A percentile compares a stretch with the other conserved stretches of the same genome.
Evolutionary conservation across 2,797 vertebrate genomes (phyloP).

Genomic region (Chrosomus eos): DNA sequence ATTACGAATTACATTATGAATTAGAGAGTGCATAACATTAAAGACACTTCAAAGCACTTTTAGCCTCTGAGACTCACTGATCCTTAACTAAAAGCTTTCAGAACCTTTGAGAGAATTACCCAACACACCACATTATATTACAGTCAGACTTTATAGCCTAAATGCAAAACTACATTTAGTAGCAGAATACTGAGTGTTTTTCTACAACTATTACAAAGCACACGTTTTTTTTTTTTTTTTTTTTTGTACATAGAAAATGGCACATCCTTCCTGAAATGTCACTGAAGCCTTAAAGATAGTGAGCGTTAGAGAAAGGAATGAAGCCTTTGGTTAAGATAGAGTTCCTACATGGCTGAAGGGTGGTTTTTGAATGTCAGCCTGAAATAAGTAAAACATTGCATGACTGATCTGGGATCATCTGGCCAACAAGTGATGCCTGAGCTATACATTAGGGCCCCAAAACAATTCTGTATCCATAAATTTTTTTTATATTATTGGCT

Average conservation of each 20-base stretch:
- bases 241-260: neutral
- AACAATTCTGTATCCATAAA: neutral
- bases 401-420: conserved; percentile 8
- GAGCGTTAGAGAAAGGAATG: neutral
- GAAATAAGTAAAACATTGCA: neutral
- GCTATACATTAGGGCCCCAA: neutral
- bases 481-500: too few relatives aligned
- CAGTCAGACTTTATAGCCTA: neutral
- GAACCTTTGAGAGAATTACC: conserved; percentile 16
- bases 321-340: neutral
- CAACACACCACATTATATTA: neutral
- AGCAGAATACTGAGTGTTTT: neutral
- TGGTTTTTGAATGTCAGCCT: conserved; percentile 31
- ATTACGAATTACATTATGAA: too few relatives aligned
- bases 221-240: neutral
- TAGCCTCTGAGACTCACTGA: conserved; percentile 10
- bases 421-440: neutral
- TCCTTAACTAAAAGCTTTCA: conserved; percentile 24
- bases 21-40: neutral
- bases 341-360: neutral
- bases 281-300: conserved; percentile 21
- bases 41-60: conserved; percentile 14
- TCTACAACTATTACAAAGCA: neutral
- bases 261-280: conserved; percentile 30
- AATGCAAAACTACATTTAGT: neutral